A percentile compares a stretch with the other conserved stretches of the same genome.
Conservation (phyloP, 1,140 invertebrate species). For the Ectropis grisescens region DNA sequence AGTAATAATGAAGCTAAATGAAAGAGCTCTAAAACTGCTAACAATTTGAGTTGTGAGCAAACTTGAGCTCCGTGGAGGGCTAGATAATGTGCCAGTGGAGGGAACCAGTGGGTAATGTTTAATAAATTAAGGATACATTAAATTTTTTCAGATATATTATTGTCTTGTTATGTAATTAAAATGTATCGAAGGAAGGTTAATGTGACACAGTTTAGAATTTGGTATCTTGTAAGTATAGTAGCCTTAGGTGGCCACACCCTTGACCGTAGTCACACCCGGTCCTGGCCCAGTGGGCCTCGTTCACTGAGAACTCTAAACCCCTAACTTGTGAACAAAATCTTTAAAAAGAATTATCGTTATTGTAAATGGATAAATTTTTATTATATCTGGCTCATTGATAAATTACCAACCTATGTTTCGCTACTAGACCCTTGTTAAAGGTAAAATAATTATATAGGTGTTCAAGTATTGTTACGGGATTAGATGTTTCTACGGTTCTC, state of each 20-base stretch:
- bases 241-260: constrained; percentile 52
- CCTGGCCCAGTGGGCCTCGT: constrained; percentile 12
- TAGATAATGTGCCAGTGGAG: constrained; percentile 41
- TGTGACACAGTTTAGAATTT: constrained; percentile 45
- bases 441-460: constrained; percentile 60
- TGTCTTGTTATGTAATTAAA: constrained; percentile 68
- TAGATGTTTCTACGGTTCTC: constrained; percentile 59
- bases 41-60: constrained; percentile 28
- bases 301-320: constrained; percentile 32
- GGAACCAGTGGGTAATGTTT: constrained; percentile 65
- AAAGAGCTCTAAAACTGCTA: constrained; percentile 36
- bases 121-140: constrained; percentile 63
- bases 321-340: constrained; percentile 35
- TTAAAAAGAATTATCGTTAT: constrained; percentile 57
- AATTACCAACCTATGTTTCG: constrained; percentile 57
- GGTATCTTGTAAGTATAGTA: constrained; percentile 52
- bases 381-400: constrained; percentile 55
- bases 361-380: constrained; percentile 61
- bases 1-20: constrained; percentile 17
- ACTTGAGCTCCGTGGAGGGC: constrained; percentile 25
- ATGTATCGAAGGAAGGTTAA: constrained; percentile 51
- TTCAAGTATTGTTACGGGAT: constrained; percentile 66
- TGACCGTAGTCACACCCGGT: constrained; percentile 31
- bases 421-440: constrained; percentile 63
- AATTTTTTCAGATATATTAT: constrained; percentile 69